A percentile compares a stretch with the other conserved stretches of the same genome.
These are phyloP conservation scores for Montipora capitata DNA, from an alignment of 92 coral and sea anemone species.

Conservation along the genomic window DNA sequence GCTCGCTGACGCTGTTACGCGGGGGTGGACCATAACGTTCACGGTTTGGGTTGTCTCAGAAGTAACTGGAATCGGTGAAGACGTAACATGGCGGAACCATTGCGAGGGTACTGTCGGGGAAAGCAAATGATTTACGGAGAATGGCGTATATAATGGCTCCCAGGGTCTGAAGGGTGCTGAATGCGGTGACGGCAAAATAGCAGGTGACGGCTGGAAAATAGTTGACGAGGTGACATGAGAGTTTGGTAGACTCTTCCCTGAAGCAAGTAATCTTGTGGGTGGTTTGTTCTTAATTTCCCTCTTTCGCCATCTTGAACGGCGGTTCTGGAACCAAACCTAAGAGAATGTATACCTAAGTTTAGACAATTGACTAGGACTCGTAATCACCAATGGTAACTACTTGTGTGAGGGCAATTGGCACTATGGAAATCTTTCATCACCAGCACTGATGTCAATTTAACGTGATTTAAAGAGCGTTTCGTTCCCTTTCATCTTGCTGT, in stretches of 20 bases:
- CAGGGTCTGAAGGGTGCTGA: slow-evolving; percentile 22
- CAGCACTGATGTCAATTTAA: no score
- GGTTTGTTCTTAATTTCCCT: slow-evolving; percentile 88
- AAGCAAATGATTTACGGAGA: neutral
- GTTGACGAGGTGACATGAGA: neutral
- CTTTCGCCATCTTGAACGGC: slow-evolving; percentile 89
- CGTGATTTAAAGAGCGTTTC: no score
- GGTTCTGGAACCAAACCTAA: slow-evolving; percentile 93
- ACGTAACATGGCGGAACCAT: no score
- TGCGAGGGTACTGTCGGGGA: neutral
- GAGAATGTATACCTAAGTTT: no score
- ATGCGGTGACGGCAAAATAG: slow-evolving; percentile 22
- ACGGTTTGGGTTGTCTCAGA: neutral
- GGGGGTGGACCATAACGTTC: slow-evolving; percentile 4
- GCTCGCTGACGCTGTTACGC: slow-evolving; percentile 3
- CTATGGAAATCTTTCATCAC: no score
- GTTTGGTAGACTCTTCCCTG: neutral
- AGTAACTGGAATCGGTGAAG: no score
- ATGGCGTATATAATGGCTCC: slow-evolving; percentile 18
- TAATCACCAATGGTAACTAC: no score
- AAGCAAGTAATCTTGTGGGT: slow-evolving; percentile 32
- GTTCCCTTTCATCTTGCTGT: no score
- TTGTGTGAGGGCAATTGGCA: no score
- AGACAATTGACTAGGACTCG: no score
- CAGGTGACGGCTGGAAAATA: slow-evolving; percentile 20